Evolutionary conservation across 1,140 invertebrate species (phyloP).

Genomic region (Zaprionus kolodkinae): DNA sequence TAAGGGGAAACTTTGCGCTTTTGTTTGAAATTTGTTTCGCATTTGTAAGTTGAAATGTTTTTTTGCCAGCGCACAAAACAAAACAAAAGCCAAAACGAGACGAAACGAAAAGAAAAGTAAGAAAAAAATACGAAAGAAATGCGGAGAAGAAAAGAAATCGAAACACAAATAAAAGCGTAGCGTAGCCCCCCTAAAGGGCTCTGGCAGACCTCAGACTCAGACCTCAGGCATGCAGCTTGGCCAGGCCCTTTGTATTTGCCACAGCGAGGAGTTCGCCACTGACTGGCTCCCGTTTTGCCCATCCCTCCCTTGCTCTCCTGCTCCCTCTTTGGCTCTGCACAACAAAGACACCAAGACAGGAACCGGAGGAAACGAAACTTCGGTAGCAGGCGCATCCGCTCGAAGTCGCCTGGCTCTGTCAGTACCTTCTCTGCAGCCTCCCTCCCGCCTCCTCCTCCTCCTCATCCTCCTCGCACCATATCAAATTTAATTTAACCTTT

Average conservation of each 20-base stretch:
- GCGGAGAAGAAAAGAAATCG: slow-evolving; percentile 45
- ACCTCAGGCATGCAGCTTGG: slow-evolving; percentile 45
- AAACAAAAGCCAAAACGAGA: slow-evolving; percentile 31
- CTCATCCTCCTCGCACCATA: slow-evolving; percentile 2
- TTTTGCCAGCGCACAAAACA: slow-evolving; percentile 56
- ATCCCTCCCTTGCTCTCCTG: not conserved
- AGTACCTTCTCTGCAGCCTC: not conserved
- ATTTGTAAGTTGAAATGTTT: slow-evolving; percentile 83
- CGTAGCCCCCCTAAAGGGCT: slow-evolving; percentile 38
- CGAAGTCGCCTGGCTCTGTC: slow-evolving; percentile 13
- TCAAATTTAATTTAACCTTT: slow-evolving; percentile 70
- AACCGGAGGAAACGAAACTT: slow-evolving; percentile 45
- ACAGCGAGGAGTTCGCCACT: slow-evolving; percentile 7
- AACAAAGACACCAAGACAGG: slow-evolving; percentile 14
- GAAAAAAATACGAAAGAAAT: slow-evolving; percentile 30
- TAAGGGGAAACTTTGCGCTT: slow-evolving; percentile 68
- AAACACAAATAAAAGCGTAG: slow-evolving; percentile 72
- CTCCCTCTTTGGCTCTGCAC: not conserved
- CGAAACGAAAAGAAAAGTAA: slow-evolving; percentile 10
- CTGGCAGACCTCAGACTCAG: slow-evolving; percentile 32
- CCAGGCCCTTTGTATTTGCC: slow-evolving; percentile 34
- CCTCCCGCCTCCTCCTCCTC: not conserved
- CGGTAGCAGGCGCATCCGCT: slow-evolving; percentile 37
- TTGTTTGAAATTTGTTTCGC: slow-evolving; percentile 83
- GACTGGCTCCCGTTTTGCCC: slow-evolving; percentile 1